Evolutionary conservation across 2,888 invertebrate species (phyloP).

Genomic region (Drosophila prostipennis): DNA sequence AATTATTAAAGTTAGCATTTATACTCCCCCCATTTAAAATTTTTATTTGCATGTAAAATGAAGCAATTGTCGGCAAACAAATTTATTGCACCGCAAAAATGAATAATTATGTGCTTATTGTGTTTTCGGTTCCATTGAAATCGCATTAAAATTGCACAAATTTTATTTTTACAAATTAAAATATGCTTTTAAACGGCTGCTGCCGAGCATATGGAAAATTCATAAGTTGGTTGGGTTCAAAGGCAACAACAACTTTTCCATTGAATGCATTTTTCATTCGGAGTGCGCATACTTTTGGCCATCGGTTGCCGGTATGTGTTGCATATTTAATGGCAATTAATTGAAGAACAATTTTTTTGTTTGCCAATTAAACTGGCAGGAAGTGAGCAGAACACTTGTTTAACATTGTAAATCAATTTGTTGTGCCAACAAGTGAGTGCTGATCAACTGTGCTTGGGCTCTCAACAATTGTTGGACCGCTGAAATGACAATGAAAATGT

Average conservation of each 20-base stretch:
- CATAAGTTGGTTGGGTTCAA: slow-evolving; percentile 5
- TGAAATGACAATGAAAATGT: slow-evolving; percentile 45
- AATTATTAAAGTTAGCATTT: slow-evolving; percentile 4
- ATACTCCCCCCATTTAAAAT: neutral
- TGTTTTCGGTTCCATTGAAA: slow-evolving; percentile 6
- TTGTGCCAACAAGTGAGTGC: slow-evolving; percentile 34
- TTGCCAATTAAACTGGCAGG: slow-evolving; percentile 10
- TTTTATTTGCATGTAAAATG: slow-evolving; percentile 12
- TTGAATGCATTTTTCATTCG: slow-evolving; percentile 20
- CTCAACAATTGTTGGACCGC: slow-evolving; percentile 45
- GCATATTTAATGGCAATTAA: slow-evolving; percentile 42
- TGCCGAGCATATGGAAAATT: slow-evolving; percentile 13
- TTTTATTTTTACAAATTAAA: slow-evolving; percentile 17
- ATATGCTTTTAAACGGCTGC: slow-evolving; percentile 18
- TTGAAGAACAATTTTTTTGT: slow-evolving; percentile 17
- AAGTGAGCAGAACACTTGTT: slow-evolving; percentile 38
- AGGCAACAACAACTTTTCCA: slow-evolving; percentile 13
- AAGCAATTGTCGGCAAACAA: slow-evolving; percentile 13
- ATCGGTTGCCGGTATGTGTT: neutral
- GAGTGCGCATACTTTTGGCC: slow-evolving; percentile 1
- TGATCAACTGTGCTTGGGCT: slow-evolving; percentile 24
- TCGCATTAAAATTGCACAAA: slow-evolving; percentile 19
- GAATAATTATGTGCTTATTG: slow-evolving; percentile 25
- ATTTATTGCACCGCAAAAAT: slow-evolving; percentile 24
- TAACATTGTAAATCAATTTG: slow-evolving; percentile 56